Conservation (phyloP, 2,888 invertebrate species). For the Odontocerum albicorne region DNA sequence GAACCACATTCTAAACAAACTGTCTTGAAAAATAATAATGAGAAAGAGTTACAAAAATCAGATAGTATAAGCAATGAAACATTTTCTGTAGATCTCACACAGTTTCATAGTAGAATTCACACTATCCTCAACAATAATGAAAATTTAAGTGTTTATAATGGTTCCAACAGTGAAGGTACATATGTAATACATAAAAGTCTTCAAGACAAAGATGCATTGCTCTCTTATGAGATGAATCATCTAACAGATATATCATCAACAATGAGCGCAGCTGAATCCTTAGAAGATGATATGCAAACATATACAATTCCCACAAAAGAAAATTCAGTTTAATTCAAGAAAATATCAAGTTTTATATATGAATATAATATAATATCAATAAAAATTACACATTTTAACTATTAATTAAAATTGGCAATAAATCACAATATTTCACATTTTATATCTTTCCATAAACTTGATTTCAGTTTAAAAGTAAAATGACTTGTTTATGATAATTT, state of each 20-base stretch:
- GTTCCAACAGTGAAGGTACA: constrained; percentile 15
- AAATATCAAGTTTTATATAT: too few species aligned
- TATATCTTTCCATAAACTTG: too few species aligned
- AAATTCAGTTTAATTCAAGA: too few species aligned
- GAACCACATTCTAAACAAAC: constrained; percentile 2
- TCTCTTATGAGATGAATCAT: constrained; percentile 11
- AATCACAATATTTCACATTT: too few species aligned
- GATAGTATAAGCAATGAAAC: constrained; percentile 17
- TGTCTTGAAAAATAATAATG: background rate
- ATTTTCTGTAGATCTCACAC: constrained; percentile 26
- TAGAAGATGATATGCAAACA: constrained; percentile 30
- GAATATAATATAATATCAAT: too few species aligned
- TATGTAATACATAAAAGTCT: constrained; percentile 10
- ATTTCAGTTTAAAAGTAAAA: too few species aligned
- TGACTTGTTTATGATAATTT: too few species aligned
- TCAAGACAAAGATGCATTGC: background rate
- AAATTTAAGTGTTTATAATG: background rate
- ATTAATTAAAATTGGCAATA: too few species aligned
- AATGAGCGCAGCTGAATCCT: constrained; percentile 33
- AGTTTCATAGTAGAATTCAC: constrained; percentile 23
- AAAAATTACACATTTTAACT: too few species aligned
- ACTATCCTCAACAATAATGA: background rate
- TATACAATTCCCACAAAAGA: constrained; percentile 24
- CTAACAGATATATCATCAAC: constrained; percentile 26
- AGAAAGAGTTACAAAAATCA: constrained; percentile 2